phyloP scores from a whole-genome alignment of 2,888 invertebrate species.

The Sminthurides aquaticus region DNA sequence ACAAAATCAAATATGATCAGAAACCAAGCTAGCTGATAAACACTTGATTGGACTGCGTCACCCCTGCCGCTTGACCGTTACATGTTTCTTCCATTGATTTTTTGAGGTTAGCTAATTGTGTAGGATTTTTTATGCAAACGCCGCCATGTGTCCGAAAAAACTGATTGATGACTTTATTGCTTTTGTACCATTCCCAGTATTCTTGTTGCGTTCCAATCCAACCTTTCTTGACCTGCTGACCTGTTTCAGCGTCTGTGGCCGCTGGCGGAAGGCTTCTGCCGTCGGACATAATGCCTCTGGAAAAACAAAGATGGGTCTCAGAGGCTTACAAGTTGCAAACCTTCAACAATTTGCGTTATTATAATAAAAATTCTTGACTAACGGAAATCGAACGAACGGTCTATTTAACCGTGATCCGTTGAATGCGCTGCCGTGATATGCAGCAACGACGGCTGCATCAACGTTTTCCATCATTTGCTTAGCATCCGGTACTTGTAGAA shows the following conservation, averaged over 20 bases:
- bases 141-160: not conserved
- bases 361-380: not conserved
- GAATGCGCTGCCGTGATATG: slow-evolving; percentile 21
- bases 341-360: not conserved
- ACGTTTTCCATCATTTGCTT: slow-evolving; percentile 28
- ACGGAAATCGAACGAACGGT: slow-evolving; percentile 24
- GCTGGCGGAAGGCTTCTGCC: not conserved
- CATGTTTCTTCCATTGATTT: not conserved
- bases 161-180: slow-evolving; percentile 16
- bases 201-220: slow-evolving; percentile 21
- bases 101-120: not conserved
- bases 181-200: slow-evolving; percentile 28
- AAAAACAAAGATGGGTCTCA: no score
- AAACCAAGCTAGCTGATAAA: no score
- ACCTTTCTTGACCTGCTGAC: slow-evolving; percentile 11
- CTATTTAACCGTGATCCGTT: slow-evolving; percentile 24
- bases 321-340: no score
- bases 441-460: slow-evolving; percentile 33
- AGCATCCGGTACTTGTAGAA: slow-evolving; percentile 27
- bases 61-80: no score
- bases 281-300: not conserved
- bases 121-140: slow-evolving; percentile 9
- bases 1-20: no score
- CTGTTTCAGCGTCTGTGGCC: slow-evolving; percentile 14
- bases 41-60: no score